phyloP scores from a whole-genome alignment of 2,888 invertebrate species.

The Bhutanitis thaidina region DNA sequence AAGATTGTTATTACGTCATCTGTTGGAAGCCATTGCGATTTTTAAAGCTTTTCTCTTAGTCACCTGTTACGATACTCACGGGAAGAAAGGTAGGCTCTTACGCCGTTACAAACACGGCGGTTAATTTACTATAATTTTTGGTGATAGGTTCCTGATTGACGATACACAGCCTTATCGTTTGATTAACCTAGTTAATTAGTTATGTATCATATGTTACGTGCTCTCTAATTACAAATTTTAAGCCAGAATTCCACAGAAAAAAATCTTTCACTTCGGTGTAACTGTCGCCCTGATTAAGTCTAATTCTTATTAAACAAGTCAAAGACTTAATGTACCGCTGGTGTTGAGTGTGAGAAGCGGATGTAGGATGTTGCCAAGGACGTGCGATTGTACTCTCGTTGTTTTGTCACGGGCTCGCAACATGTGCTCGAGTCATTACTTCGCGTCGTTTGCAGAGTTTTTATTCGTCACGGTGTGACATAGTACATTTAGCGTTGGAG shows the following conservation, averaged over 20 bases:
- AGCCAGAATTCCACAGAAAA: background rate
- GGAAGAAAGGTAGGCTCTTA: too few species aligned
- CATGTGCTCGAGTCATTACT: constrained; percentile 27
- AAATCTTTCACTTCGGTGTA: constrained; percentile 20
- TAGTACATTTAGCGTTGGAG: background rate
- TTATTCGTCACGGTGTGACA: constrained; percentile 23
- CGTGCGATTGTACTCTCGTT: constrained; percentile 57
- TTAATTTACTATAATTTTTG: too few species aligned
- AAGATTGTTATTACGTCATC: too few species aligned
- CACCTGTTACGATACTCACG: too few species aligned
- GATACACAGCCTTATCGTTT: too few species aligned
- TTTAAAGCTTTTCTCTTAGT: too few species aligned
- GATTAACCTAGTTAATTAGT: too few species aligned
- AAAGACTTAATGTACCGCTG: constrained; percentile 30
- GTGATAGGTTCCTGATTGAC: too few species aligned
- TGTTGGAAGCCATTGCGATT: too few species aligned
- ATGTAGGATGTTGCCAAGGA: constrained; percentile 72
- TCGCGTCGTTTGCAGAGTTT: constrained; percentile 18
- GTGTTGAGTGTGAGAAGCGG: constrained; percentile 66
- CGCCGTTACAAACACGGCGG: too few species aligned
- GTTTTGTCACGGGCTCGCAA: constrained; percentile 47
- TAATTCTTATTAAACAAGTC: constrained; percentile 29
- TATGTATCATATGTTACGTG: too few species aligned
- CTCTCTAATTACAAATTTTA: background rate
- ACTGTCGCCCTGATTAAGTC: constrained; percentile 19